Base-by-base conservation (phyloP, 2,113 vertebrate species). In the Ondatra zibethicus region DNA sequence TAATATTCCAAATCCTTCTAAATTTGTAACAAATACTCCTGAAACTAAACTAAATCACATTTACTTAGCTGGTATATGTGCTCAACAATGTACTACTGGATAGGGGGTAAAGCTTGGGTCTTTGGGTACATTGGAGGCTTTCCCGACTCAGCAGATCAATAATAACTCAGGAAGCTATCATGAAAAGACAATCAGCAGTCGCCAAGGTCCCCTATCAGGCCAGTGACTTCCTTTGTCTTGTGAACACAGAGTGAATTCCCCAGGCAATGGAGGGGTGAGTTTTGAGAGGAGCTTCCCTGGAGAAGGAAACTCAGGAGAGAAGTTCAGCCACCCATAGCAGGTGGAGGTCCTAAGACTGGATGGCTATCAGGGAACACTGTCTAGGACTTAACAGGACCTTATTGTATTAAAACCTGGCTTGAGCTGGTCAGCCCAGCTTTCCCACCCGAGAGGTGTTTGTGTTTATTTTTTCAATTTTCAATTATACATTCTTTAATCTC, bases 41-140 rank as follows among this genome's bases (percentile, higher is more conserved):
- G 72, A 93, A 87, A 58, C 66, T 78, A 94, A 89, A 88, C 87
- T 88, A 84, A 80, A 61, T 91, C 50, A n/a, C 5, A 31, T 63
- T 82, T 82, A 33, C 39, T 70, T 72, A 92, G 36, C 23, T 36
- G 92, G 65, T 75, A 2, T 70, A 66, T 39, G 5, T 52, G 4
- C 8, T 25, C 50, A 61, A 23, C 31, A 72, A 47, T 61, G 1
- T 93, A 36, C 31, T 70, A 6, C 33, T 66, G n/a, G 63, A 42
- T 42, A 12, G 23, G 25, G n/a, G n/a, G 10, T 14, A 31, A 45
- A 45, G 13, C 5, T 14, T 25, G 25, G 1, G n/a, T 42, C n/a
- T 42, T 23, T 39, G 55, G 12, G 6, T n/a, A 2, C 21, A n/a
- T 11, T 25, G 36, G 52, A 39, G 23, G 36, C 52, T 39, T 47